These are phyloP conservation scores for Leguminivora glycinivorella DNA, from an alignment of 1,140 invertebrate genomes.

Conservation along the genomic window DNA sequence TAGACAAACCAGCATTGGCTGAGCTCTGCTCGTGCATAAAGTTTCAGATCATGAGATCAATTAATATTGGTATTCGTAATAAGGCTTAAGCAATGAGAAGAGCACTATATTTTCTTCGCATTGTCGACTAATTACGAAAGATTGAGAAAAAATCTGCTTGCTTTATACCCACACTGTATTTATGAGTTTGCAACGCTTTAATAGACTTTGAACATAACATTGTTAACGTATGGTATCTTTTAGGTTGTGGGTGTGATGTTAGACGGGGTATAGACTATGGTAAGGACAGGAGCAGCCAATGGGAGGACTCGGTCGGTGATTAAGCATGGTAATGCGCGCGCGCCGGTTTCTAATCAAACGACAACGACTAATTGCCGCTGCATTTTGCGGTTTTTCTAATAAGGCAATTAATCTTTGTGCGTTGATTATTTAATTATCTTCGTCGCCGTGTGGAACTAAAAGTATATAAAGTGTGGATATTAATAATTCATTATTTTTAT, in stretches of 20 bases:
- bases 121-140: conserved; percentile 52
- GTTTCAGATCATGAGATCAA: background rate
- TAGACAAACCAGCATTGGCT: background rate
- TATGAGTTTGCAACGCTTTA: background rate
- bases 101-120: conserved; percentile 47
- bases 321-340: conserved; percentile 8
- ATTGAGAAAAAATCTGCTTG: conserved; percentile 34
- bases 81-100: background rate
- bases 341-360: conserved; percentile 12
- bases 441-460: background rate
- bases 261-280: conserved; percentile 4
- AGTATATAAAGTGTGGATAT: background rate
- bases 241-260: background rate
- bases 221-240: background rate
- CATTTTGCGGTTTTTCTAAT: background rate
- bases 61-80: background rate
- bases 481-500: background rate
- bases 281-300: background rate
- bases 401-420: conserved; percentile 4
- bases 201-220: background rate
- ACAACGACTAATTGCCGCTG: conserved; percentile 1
- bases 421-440: conserved; percentile 10
- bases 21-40: background rate
- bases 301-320: conserved; percentile 1
- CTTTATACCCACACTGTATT: conserved; percentile 6